Base-by-base conservation (phyloP, 2,888 invertebrate genomes). In the Dolomedes plantarius region DNA sequence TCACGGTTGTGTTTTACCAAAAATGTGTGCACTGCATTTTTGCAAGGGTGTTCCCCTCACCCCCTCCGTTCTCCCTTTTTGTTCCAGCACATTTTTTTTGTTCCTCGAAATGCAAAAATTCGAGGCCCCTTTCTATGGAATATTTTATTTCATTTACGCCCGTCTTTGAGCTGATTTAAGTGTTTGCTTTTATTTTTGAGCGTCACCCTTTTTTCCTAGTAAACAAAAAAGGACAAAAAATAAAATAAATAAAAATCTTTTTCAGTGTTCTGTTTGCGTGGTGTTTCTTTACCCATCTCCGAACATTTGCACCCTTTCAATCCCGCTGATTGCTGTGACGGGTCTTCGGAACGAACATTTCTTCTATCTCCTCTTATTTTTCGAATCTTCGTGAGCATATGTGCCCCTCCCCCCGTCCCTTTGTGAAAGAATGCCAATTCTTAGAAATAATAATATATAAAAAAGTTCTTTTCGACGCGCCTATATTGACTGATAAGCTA, bases 101-200 rank as follows among this genome's bases (percentile, higher is more conserved):
- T 29, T 19, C 64, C 7, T 72, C 23, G 62, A 75, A 68, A 71
- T 31, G 68, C 62, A 36, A 31, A 72, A 50, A 28, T 31, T 41
- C n/a, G 29, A 2, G 64, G 78, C 19, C 32, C 64, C 68, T 79
- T 68, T 64, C 68, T 28, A 32, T 19, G 77, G 83, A 77, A 77
- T 85, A 77, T 85, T 85, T 78, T 85, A 85, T 85, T 85, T 85
- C 83, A 77, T 85, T 77, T 78, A 68, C 73, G 77, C 69, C 64
- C 62, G 69, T 71, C 69, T 64, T 39, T 82, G 82, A 75, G 82
- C 76, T 82, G 82, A 82, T 82, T 82, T 82, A 82, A 82, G 69
- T 74, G 81, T 79, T 78, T 74, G 73, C 65, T 31, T 64, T 65
- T 72, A 27, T 72, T 67, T 41, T 36, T 41, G 67, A 36, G 19